These are phyloP conservation scores for Vipera latastei DNA, from an alignment of 2,797 vertebrate genomes.

Conservation along the genomic window DNA sequence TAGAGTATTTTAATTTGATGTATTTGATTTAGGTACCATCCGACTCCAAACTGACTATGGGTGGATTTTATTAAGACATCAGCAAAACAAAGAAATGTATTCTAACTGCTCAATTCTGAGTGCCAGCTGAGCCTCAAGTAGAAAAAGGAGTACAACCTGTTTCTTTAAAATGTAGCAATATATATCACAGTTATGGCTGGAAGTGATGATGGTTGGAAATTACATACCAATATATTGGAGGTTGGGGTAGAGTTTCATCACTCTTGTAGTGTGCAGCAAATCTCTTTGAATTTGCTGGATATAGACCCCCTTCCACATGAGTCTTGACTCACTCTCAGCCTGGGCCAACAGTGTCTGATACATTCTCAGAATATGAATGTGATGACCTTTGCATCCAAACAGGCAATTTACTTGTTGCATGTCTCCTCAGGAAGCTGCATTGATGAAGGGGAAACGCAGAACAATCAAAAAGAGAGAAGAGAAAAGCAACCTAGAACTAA, in stretches of 20 bases:
- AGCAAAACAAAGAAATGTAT: neutral
- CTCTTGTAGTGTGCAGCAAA: neutral
- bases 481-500: too few species aligned
- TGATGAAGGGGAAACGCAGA: neutral
- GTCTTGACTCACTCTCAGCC: neutral
- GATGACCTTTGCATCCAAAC: neutral
- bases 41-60: neutral
- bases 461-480: neutral
- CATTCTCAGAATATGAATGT: slow-evolving; percentile 5
- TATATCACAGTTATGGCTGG: neutral
- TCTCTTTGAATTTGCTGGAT: neutral
- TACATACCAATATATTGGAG: neutral
- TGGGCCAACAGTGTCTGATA: neutral
- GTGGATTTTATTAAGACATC: neutral
- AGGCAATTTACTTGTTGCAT: neutral
- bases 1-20: neutral
- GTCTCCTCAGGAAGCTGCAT: neutral
- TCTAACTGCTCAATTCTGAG: neutral
- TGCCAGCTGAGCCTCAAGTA: neutral
- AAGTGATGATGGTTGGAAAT: neutral
- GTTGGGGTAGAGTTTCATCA: neutral
- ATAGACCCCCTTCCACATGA: neutral
- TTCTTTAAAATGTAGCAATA: neutral
- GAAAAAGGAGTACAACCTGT: neutral
- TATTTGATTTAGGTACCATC: neutral